phyloP scores from a whole-genome alignment of 2,113 vertebrate genomes.

The Columbina picui region DNA sequence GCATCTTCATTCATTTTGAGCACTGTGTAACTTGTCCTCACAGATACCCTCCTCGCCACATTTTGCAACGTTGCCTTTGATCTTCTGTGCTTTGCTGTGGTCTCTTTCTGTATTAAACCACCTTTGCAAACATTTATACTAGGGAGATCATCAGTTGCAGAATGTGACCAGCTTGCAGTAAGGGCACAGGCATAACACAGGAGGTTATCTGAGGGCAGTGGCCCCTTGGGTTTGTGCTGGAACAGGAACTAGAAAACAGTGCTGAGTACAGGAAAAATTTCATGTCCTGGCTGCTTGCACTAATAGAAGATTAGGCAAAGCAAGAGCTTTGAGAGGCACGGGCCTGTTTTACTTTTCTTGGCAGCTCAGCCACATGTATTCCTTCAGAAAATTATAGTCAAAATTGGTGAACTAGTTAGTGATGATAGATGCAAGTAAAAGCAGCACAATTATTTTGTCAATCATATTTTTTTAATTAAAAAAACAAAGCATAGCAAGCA shows the following conservation, averaged over 20 bases:
- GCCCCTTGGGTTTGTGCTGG: not conserved
- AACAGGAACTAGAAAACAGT: not conserved
- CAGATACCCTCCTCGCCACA: not conserved
- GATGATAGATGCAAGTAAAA: not conserved
- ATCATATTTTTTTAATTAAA: not conserved
- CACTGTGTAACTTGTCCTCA: not conserved
- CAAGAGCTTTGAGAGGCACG: not conserved
- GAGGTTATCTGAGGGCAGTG: not conserved
- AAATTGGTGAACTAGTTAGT: not conserved
- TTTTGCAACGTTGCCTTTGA: not conserved
- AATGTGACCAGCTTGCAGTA: not conserved
- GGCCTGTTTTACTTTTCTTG: not conserved
- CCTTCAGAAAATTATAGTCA: not conserved
- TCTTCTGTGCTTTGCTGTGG: not conserved
- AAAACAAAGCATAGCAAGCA: not conserved
- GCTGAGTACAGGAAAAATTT: not conserved
- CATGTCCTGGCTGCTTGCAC: not conserved
- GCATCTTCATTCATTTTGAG: not conserved
- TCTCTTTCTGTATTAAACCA: not conserved
- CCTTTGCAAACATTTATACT: not conserved
- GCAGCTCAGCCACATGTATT: not conserved
- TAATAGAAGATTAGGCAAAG: not conserved
- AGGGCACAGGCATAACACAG: not conserved
- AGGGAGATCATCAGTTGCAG: not conserved
- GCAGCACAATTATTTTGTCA: not conserved